Conservation (phyloP, 2,113 vertebrate species). For the Chiloscyllium plagiosum region DNA sequence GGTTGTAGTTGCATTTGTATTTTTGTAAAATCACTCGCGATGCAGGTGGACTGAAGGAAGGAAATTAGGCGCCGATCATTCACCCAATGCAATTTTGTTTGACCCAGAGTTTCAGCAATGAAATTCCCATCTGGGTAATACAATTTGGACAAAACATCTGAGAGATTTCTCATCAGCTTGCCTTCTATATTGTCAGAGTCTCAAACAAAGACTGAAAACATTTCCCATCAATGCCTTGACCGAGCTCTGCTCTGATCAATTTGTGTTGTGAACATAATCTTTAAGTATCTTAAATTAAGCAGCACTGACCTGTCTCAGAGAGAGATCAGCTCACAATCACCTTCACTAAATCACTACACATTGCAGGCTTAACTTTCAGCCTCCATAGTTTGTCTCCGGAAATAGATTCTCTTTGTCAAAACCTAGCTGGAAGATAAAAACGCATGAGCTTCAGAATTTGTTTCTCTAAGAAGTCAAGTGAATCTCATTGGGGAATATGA, state of each 20-base stretch:
- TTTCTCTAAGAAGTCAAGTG: neutral
- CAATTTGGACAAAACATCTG: neutral
- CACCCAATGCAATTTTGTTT: neutral
- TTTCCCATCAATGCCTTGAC: neutral
- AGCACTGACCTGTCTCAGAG: neutral
- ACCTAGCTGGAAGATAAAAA: neutral
- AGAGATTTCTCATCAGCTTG: neutral
- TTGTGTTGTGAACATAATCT: neutral
- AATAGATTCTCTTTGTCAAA: neutral
- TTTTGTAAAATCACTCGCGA: neutral
- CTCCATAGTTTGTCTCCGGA: neutral
- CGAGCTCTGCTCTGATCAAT: neutral
- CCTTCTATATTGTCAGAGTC: neutral
- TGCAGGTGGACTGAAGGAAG: neutral
- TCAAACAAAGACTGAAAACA: neutral
- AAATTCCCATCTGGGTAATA: neutral
- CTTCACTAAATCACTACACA: neutral
- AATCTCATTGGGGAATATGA: neutral
- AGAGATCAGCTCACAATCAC: neutral
- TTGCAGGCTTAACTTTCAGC: neutral
- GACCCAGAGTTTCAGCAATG: neutral
- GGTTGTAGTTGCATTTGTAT: neutral
- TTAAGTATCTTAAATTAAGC: neutral
- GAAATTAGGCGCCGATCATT: neutral
- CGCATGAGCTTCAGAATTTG: neutral